Conservation (phyloP, 1,140 invertebrate species). For the Tribolium castaneum region DNA sequence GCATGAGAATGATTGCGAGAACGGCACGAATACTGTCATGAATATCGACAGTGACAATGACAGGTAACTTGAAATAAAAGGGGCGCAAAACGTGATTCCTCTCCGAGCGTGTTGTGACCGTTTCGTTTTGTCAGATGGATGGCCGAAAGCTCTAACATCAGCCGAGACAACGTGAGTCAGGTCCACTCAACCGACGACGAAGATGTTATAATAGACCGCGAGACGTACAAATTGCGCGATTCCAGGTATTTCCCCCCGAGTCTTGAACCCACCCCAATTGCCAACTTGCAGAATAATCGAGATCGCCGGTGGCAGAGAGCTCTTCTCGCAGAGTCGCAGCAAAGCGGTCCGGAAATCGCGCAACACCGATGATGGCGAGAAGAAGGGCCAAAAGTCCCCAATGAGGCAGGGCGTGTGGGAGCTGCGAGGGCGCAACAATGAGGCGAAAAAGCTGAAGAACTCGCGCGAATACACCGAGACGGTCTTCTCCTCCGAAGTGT, state of each 20-base stretch:
- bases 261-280: no score
- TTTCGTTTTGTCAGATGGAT: slow-evolving; percentile 57
- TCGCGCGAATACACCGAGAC: slow-evolving; percentile 72
- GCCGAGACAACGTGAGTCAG: slow-evolving; percentile 59
- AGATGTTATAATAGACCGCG: slow-evolving; percentile 61
- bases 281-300: slow-evolving; percentile 80
- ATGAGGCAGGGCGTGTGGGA: slow-evolving; percentile 73
- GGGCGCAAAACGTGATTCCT: background rate
- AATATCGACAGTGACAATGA: slow-evolving; percentile 64
- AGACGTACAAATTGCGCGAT: slow-evolving; percentile 64
- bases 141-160: slow-evolving; percentile 61
- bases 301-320: slow-evolving; percentile 87
- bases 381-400: slow-evolving; percentile 70
- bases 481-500: slow-evolving; percentile 73
- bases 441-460: slow-evolving; percentile 67
- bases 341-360: slow-evolving; percentile 80
- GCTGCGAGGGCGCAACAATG: slow-evolving; percentile 69
- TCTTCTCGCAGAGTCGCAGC: slow-evolving; percentile 85
- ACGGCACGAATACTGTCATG: slow-evolving; percentile 59
- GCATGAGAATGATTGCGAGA: slow-evolving; percentile 63
- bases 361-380: slow-evolving; percentile 68
- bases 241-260: slow-evolving; percentile 56
- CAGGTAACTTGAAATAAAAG: slow-evolving; percentile 57
- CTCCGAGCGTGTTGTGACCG: background rate
- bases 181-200: slow-evolving; percentile 62